Evolutionary conservation across 2,888 invertebrate genomes (phyloP), one percentile per base, ranked within the genome.

Genomic region (Trypoxylon attenuatum): DNA sequence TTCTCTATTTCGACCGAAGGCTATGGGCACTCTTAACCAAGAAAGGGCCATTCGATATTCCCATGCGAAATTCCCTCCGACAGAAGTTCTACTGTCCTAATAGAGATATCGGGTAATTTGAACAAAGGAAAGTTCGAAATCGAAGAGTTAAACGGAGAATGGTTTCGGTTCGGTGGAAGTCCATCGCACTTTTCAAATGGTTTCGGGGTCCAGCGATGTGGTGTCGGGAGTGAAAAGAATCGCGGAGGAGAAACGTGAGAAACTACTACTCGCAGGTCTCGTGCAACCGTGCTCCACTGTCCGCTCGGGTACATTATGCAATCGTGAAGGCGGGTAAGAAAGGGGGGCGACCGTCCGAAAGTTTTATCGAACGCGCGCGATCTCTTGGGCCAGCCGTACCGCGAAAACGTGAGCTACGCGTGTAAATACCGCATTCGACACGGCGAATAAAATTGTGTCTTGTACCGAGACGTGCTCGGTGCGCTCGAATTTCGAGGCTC

Each of bases 361-460:
- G 73, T 72, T 72, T 72, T 72, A 72, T 72, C 73, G 66, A 72
- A 62, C 65, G 70, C 70, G 63, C 59, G 60, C 57, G 73, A 73
- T 70, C 67, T 73, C 64, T 25, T 52, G 43, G n/a, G n/a, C n/a
- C n/a, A 56, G 62, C 62, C 42, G 49, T 52, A 52, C 22, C 49
- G 42, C 58, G 53, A 46, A 63, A 73, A 70, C 58, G 53, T 52
- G 55, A 53, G 62, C 55, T 41, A 56, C 60, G 56, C 54, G 61
- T 54, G 66, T 57, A 46, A 29, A n/a, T n/a, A n/a, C n/a, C 23
- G 46, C 25, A 46, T 27, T 55, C 53, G 56, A 49, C 22, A 29
- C 33, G 38, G 43, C 41, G 51, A 49, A 45, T 52, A 62, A 65
- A 45, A 56, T 55, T 47, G 59, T 67, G 39, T 29, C 46, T 58